Evolutionary conservation across 2,113 vertebrate genomes (phyloP), one percentile per base, ranked within the genome.

Genomic region (Pogona vitticeps): DNA sequence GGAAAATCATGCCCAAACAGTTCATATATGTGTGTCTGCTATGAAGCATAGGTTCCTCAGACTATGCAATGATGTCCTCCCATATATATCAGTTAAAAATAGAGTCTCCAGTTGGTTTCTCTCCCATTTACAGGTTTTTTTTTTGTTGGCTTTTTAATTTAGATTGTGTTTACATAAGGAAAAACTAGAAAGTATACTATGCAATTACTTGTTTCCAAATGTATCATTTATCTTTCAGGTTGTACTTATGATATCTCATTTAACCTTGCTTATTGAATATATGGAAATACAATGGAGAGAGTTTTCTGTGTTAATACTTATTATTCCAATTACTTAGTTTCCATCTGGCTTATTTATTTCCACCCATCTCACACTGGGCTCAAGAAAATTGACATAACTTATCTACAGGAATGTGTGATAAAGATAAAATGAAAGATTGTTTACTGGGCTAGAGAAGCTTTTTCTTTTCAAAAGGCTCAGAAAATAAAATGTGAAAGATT

Each of bases 381-480:
- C 76, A 63, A 83, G 79, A 94, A 70, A 91, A 94, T 91, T 84
- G 0, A 72, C 40, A 86, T 82, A 73, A 73, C 38, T 93, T 91
- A 88, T 83, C 89, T 90, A 70, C 80, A 89, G 86, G 85, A 76
- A 36, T 86, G 90, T 91, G 70, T 56, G 84, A 82, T 89, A 85
- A 92, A 92, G 90, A 94, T 91, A 91, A 92, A 93, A 91, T 81
- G 80, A 91, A 72, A 86, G 59, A 89, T 90, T 88, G 58, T 93
- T 94, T 92, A 76, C 76, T 91, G 0, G 0, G 78, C 68, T 86
- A 33, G 85, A 90, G 90, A 88, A 84, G 61, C 93, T 40, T 88
- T 94, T 91, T 84, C 58, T 86, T 91, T 88, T 88, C 72, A 91
- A 94, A 76, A 20, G 81, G 72, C 72, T 84, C 59, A 84, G 68